phyloP scores from a whole-genome alignment of 2,888 invertebrate species.

The Palloptera scutellata region DNA sequence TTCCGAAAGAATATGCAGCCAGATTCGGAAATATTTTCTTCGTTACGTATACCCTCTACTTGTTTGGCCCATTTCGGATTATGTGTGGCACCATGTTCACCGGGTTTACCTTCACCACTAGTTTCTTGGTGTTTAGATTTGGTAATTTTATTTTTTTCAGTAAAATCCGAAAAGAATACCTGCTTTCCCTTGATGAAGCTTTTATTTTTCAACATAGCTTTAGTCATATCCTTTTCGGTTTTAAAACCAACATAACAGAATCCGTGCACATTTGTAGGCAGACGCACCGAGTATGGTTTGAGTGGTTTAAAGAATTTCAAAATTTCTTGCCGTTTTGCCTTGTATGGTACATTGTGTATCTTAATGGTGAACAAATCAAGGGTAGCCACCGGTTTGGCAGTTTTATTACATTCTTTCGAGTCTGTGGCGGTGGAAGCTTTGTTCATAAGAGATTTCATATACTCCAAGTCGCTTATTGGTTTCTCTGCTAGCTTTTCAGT shows the following conservation, averaged over 20 bases:
- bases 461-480: conserved; percentile 81
- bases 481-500: conserved; percentile 72
- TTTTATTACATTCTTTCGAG: conserved; percentile 46
- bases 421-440: conserved; percentile 28
- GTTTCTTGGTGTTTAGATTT: conserved; percentile 49
- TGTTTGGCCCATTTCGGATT: conserved; percentile 70
- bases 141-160: conserved; percentile 62
- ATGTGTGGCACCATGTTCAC: conserved; percentile 22
- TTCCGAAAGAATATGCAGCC: conserved; percentile 94
- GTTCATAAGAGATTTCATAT: conserved; percentile 75
- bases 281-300: conserved; percentile 78
- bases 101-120: conserved; percentile 4
- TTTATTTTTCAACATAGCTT: conserved; percentile 83
- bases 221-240: conserved; percentile 79
- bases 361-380: conserved; percentile 72
- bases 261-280: conserved; percentile 80
- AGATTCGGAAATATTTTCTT: conserved; percentile 86
- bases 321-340: conserved; percentile 82
- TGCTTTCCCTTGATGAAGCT: conserved; percentile 81
- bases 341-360: conserved; percentile 79
- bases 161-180: conserved; percentile 68
- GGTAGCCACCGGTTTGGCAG: conserved; percentile 61
- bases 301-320: conserved; percentile 85
- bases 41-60: conserved; percentile 71
- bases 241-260: conserved; percentile 93